These are phyloP conservation scores for Zaprionus lachaisei DNA, from an alignment of 1,140 invertebrate species.

Conservation along the genomic window DNA sequence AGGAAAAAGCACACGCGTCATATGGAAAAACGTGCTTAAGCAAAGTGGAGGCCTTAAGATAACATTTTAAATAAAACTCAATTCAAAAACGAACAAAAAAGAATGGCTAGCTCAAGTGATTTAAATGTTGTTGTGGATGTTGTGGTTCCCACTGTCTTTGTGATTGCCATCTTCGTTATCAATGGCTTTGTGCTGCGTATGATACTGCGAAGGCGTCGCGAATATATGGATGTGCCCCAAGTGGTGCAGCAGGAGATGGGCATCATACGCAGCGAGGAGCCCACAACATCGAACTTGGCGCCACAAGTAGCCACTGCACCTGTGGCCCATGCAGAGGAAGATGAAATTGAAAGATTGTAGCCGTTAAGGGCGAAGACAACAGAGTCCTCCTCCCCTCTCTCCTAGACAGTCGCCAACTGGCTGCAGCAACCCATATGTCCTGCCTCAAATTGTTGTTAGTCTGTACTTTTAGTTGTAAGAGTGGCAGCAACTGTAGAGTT, in stretches of 20 bases:
- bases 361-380: not conserved
- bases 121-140: conserved; percentile 66
- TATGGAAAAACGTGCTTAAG: conserved; percentile 66
- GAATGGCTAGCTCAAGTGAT: conserved; percentile 45
- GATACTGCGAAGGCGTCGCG: conserved; percentile 59
- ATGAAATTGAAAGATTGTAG: conserved; percentile 71
- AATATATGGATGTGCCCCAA: conserved; percentile 39
- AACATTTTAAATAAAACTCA: conserved; percentile 18
- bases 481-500: not conserved
- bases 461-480: conserved; percentile 12
- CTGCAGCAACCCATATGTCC: not conserved
- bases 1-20: conserved; percentile 76
- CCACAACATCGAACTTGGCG: conserved; percentile 24
- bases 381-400: too few species aligned
- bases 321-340: not conserved
- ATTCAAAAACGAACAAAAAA: not conserved
- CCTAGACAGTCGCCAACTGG: not conserved
- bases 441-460: not conserved
- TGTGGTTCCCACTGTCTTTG: conserved; percentile 53
- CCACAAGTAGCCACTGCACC: not conserved
- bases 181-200: conserved; percentile 61
- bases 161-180: conserved; percentile 52
- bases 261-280: not conserved
- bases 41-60: conserved; percentile 2
- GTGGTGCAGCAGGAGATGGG: conserved; percentile 1